Evolutionary conservation across 1,140 invertebrate genomes (phyloP), one percentile per base, ranked within the genome.

Genomic region (Amphibalanus amphitrite): DNA sequence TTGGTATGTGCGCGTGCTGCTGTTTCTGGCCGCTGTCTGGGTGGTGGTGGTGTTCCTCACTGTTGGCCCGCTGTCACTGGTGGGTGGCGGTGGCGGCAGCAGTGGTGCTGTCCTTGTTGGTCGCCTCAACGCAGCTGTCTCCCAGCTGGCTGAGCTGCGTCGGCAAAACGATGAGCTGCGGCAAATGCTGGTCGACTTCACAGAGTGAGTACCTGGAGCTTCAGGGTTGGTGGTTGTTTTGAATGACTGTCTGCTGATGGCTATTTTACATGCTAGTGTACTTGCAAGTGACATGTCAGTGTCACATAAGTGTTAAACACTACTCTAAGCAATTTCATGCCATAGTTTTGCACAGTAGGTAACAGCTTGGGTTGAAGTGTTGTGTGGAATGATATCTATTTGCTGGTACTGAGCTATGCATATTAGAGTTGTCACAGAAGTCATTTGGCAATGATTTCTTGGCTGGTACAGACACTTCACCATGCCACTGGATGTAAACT

Each of bases 81-180:
- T 81, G 70, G 73, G 73, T 17, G 33, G 73, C 15, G 67, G 38
- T 76, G 78, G 71, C 74, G 73, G 13, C 73, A 74, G 72, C 74
- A 29, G 81, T 80, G 59, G 82, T 83, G 72, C 84, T 72, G 80
- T 82, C 69, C n/a, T n/a, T n/a, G n/a, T n/a, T n/a, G 79, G 82
- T 73, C 80, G 85, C 70, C 78, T 88, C 15, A 79, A 81, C 28
- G 78, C 83, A 75, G 85, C 87, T 47, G 75, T 86, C n/a, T 82
- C 81, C 38, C 85, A 88, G 75, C 81, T 88, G 72, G 83, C 86
- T 69, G 79, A 81, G 68, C 78, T 88, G 13, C 85, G 86, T 74
- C 81, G 80, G 69, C 86, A 88, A 75, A 87, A 87, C 77, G 82
- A 83, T 70, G 85, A 86, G 71, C 79, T 88, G 0, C 80, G 81